Conservation (phyloP, 2,113 vertebrate genomes). For the Piprites chloris region DNA sequence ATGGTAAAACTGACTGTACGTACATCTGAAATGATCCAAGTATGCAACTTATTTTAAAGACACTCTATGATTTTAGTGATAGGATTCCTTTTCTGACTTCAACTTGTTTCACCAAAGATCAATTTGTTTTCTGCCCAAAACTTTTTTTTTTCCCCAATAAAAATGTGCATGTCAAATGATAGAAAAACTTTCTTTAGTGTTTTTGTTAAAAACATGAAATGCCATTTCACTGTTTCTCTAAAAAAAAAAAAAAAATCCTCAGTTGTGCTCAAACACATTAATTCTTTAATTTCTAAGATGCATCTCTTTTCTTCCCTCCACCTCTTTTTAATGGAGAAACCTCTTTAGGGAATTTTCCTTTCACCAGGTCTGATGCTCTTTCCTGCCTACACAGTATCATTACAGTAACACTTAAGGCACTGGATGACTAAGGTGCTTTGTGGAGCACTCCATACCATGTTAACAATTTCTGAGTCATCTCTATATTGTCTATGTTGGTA, state of each 20-base stretch:
- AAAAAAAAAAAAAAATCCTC: background rate
- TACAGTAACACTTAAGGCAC: background rate
- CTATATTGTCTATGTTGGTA: background rate
- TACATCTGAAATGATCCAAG: background rate
- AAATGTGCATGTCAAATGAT: background rate
- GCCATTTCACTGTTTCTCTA: fast-evolving
- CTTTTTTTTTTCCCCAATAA: background rate
- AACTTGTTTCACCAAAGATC: background rate
- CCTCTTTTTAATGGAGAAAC: background rate
- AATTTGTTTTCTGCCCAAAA: background rate
- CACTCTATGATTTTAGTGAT: background rate
- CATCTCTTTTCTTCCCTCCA: background rate
- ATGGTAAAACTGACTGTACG: background rate
- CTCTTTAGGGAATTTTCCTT: background rate
- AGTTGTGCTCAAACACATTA: background rate
- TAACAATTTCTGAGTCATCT: background rate
- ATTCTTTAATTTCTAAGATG: background rate
- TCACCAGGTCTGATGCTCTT: background rate
- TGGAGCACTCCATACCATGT: background rate
- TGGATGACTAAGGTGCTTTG: background rate
- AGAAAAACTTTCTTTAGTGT: background rate
- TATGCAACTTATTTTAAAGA: background rate
- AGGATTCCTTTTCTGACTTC: background rate
- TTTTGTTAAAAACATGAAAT: background rate
- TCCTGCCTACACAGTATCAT: background rate